Conservation (phyloP, 2,888 invertebrate genomes). For the Coleophora flavipennella region DNA sequence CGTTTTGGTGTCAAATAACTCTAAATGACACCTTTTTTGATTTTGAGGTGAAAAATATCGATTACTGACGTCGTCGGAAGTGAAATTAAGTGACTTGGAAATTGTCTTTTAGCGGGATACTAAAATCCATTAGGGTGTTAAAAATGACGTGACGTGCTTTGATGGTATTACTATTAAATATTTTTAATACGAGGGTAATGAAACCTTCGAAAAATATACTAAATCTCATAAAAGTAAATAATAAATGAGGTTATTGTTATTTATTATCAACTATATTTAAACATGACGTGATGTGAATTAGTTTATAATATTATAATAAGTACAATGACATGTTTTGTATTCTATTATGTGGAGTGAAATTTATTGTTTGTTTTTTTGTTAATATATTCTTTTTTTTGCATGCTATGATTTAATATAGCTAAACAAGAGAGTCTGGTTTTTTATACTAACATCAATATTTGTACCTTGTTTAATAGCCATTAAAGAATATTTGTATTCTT, state of each 20-base stretch:
- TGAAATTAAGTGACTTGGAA: conserved; percentile 61
- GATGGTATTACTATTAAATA: conserved; percentile 34
- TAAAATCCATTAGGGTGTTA: conserved; percentile 58
- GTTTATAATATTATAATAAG: no score
- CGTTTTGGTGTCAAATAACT: conserved; percentile 35
- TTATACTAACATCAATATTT: no score
- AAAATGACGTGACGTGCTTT: conserved; percentile 49
- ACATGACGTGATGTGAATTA: no score
- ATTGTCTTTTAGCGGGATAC: conserved; percentile 56
- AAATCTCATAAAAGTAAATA: no score
- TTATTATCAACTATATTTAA: no score
- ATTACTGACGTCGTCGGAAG: conserved; percentile 60
- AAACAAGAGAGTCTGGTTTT: conserved; percentile 4
- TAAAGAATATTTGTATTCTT: no score
- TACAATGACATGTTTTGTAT: neutral
- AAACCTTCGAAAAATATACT: no score
- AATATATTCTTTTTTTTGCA: neutral
- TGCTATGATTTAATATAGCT: conserved; percentile 1
- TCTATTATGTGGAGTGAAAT: neutral
- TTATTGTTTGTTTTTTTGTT: neutral
- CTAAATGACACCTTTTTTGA: conserved; percentile 43
- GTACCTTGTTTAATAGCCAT: no score
- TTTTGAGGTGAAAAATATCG: conserved; percentile 61
- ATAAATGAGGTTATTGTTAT: neutral
- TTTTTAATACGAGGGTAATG: no score